A percentile compares a stretch with the other conserved stretches of the same genome.
These are phyloP conservation scores for Torymus aiolomorphi DNA, from an alignment of 2,888 invertebrate species.

Conservation along the genomic window DNA sequence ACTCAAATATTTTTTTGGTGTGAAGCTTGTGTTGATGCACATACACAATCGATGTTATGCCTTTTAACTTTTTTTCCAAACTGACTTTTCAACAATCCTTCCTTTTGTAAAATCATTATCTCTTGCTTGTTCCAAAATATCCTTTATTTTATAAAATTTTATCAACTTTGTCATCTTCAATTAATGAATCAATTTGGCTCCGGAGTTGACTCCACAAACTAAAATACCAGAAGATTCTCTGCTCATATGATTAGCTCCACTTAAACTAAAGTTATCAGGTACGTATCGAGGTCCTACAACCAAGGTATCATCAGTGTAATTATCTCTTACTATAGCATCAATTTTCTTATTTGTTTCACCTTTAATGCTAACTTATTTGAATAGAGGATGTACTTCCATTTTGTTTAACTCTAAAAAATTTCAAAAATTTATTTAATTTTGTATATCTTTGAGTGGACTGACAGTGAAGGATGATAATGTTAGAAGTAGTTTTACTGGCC, in stretches of 20 bases:
- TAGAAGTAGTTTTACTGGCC: too few relatives aligned
- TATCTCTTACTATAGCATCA: constrained; percentile 79
- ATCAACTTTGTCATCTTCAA: constrained; percentile 81
- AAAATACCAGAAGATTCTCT: constrained; percentile 84
- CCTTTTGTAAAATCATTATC: constrained; percentile 85
- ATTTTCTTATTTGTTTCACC: constrained; percentile 80
- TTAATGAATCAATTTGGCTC: constrained; percentile 78
- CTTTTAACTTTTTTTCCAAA: constrained; percentile 84
- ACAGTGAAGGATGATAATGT: too few relatives aligned
- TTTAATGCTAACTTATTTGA: constrained; percentile 80
- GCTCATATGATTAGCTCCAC: constrained; percentile 80
- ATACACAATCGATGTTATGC: constrained; percentile 83
- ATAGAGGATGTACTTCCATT: constrained; percentile 80
- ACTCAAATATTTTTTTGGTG: constrained; percentile 93
- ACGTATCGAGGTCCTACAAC: constrained; percentile 87
- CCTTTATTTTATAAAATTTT: constrained; percentile 85
- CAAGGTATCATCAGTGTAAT: constrained; percentile 85
- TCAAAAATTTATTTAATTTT: too few relatives aligned
- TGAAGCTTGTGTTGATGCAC: constrained; percentile 88
- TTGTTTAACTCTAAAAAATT: constrained; percentile 83
- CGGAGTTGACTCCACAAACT: constrained; percentile 86
- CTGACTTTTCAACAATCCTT: constrained; percentile 82
- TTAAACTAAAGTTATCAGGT: constrained; percentile 81
- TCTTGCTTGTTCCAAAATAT: constrained; percentile 86
- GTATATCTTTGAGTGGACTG: too few relatives aligned